Base-by-base conservation (phyloP, 2,888 invertebrate genomes). In the Zygogramma bicolorata region DNA sequence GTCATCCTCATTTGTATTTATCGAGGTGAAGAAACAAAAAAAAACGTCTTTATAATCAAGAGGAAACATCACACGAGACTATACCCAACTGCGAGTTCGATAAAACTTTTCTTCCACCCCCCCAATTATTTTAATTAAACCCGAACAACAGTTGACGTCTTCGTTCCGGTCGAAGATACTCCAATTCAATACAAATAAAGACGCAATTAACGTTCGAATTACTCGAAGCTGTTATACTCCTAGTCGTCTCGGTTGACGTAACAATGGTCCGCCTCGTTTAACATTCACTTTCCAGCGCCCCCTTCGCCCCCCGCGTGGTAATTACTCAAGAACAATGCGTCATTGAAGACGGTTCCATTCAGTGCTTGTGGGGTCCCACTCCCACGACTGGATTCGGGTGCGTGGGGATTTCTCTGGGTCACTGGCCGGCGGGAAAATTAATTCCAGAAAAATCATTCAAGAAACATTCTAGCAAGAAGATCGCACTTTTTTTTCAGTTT, bases 111-210 rank as follows among this genome's bases (percentile, higher is more conserved):
- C 22, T 10, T 13, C 53, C 7, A 25, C 15, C 22, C 53, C 53
- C n/a, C 27, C n/a, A 0, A 53, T n/a, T 13, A 46, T 46, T 46
- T 46, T 46, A 22, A 46, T 46, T 20, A 46, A 10, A 7, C 3
- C 20, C 46, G 2, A 46, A 46, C 18, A 20, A 10, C 20, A 53
- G 13, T 27, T 25, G 13, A 53, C 25, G 27, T 27, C 15, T 53
- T n/a, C 53, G 53, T 53, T 53, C 22, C 53, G 53, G 53, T 27
- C 10, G 27, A 13, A 22, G 13, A 53, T 25, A 53, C 27, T 42
- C 10, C 25, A 71, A 74, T 72, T 75, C 67, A 70, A 78, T 68
- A 40, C 67, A 69, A 77, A 78, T 77, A 77, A 78, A 78, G 75
- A 75, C 74, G 76, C 75, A 74, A 76, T 78, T 77, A 78, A 75